phyloP scores from a whole-genome alignment of 2,888 invertebrate genomes.

The Cremastinae sp. region DNA sequence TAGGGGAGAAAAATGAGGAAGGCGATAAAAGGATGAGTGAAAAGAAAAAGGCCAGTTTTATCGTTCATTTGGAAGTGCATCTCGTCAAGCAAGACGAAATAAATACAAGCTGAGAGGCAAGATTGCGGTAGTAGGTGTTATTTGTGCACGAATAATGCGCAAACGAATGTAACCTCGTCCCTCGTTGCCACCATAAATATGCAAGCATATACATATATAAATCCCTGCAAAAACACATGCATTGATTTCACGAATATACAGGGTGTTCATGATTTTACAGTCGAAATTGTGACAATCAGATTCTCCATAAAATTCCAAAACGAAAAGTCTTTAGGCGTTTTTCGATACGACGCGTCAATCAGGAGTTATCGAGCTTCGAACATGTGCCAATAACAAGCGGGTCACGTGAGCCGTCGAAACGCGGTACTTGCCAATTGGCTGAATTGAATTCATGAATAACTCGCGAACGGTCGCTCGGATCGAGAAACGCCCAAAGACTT shows the following conservation, averaged over 20 bases:
- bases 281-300: no score
- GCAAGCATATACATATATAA: not conserved
- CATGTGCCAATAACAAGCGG: no score
- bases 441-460: no score
- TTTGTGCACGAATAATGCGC: constrained; percentile 33
- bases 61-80: constrained; percentile 27
- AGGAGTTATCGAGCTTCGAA: no score
- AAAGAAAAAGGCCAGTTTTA: constrained; percentile 9
- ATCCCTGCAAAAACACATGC: not conserved
- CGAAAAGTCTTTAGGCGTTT: no score
- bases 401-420: no score
- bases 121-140: constrained; percentile 22
- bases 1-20: not conserved
- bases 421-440: no score
- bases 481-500: no score
- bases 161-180: constrained; percentile 45
- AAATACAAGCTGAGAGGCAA: constrained; percentile 23
- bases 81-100: constrained; percentile 33
- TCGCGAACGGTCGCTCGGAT: no score
- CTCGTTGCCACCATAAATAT: constrained; percentile 46
- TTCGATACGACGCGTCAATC: no score
- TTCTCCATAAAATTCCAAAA: no score
- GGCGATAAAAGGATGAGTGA: not conserved
- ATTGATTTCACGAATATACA: not conserved
- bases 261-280: no score